Evolutionary conservation across 2,113 vertebrate genomes (phyloP), one percentile per base, ranked within the genome.

Genomic region (Austrofundulus limnaeus): DNA sequence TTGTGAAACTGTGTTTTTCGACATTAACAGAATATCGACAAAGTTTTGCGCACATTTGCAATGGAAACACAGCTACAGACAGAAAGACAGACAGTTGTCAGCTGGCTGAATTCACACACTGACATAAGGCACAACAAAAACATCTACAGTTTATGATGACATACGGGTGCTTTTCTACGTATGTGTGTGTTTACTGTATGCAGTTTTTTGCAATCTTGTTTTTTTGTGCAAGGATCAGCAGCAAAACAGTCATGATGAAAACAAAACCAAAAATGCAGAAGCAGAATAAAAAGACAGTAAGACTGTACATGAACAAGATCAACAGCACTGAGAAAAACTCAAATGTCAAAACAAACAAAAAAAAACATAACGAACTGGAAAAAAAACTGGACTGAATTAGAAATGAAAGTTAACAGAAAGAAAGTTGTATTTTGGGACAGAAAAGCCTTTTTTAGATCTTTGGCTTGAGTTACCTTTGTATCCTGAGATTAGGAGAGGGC

Each of bases 361-460:
- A 15, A 43, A 20, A 48, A 66, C 57, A 24, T 0, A 54, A 61
- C 49, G 55, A 41, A 70, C 47, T 61, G 55, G 61, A 62, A 31
- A 72, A 76, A 34, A 11, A 69, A 45, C 31, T 54, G 31, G 23
- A 62, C 58, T 28, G 50, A 69, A 69, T 61, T 34, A 20, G 54
- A 73, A 89, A 91, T 75, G 13, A 17, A 55, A 59, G 17, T 39
- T 14, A 41, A 78, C 41, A 60, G 52, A 68, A 67, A 76, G 61
- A 66, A 53, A 66, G 62, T 66, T 70, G 69, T 52, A 61, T 46
- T 83, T 55, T 72, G 72, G 77, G 87, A 93, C 93, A 94, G 94
- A 92, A 91, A 93, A 92, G 93, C 95, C 94, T 95, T 93, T 92
- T 91, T 95, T 94, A 90, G 92, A 91, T 93, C 93, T 94, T 93